Conservation (phyloP, 2,797 vertebrate species). For the Arvicola amphibius region DNA sequence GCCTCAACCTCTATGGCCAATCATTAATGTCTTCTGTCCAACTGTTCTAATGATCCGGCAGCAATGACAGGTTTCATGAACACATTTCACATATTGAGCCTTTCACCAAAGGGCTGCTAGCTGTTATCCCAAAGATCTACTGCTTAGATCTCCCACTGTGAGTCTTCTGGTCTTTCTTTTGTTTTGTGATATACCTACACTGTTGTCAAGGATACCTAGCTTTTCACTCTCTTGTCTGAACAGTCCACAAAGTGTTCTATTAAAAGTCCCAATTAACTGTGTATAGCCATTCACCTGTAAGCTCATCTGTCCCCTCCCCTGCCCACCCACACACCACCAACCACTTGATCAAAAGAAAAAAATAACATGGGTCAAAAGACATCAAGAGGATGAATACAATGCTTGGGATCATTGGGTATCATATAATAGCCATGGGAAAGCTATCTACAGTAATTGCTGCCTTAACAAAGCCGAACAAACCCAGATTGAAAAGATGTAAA, state of each 20-base stretch:
- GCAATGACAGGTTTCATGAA: background rate
- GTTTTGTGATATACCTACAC: conserved; percentile 70
- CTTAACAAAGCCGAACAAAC: conserved; percentile 79
- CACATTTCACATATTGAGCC: conserved; percentile 59
- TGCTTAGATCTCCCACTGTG: conserved; percentile 67
- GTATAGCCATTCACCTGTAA: conserved; percentile 80
- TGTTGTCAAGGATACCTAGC: conserved; percentile 80
- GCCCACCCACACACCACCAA: conserved; percentile 80
- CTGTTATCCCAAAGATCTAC: conserved; percentile 59
- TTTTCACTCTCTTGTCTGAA: conserved; percentile 58
- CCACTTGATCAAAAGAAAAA: conserved; percentile 68
- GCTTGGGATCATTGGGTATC: conserved; percentile 49
- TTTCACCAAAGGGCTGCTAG: conserved; percentile 62
- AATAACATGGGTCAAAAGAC: conserved; percentile 79
- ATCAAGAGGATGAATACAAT: conserved; percentile 70
- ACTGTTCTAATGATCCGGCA: conserved; percentile 41
- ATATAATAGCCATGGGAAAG: conserved; percentile 77
- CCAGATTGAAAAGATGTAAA: conserved; percentile 68
- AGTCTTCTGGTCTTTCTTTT: conserved; percentile 63
- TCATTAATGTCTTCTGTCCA: conserved; percentile 53
- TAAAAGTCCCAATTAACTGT: conserved; percentile 80
- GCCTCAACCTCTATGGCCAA: background rate
- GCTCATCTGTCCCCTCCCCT: conserved; percentile 61
- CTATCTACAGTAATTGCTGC: conserved; percentile 82
- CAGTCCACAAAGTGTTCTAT: conserved; percentile 48